Conservation (phyloP, 2,113 vertebrate genomes). For the human (Homo sapiens) region DNA sequence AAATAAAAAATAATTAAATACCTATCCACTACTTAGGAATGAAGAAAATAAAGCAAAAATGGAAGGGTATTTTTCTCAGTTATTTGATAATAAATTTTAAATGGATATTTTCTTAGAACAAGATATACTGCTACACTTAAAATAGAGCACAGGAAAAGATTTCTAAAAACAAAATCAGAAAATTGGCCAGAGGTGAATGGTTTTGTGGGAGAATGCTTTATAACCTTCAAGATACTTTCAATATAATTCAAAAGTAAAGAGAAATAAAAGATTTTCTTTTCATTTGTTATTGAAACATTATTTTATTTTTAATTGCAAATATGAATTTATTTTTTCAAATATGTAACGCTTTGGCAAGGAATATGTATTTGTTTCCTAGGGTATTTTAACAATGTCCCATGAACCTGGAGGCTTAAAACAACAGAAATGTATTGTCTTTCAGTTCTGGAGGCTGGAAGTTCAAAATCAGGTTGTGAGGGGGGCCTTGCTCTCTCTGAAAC, state of each 20-base stretch:
- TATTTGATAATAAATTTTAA: background rate
- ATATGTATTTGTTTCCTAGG: too few relatives aligned
- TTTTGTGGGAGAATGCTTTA: background rate
- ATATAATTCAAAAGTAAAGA: background rate
- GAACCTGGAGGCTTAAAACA: too few relatives aligned
- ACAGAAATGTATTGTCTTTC: too few relatives aligned
- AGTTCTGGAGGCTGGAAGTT: background rate
- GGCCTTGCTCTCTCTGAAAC: background rate
- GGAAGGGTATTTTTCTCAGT: background rate
- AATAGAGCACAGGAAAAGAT: background rate
- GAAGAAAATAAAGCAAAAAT: background rate
- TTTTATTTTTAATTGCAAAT: background rate
- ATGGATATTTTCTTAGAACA: background rate
- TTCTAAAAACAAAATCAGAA: background rate
- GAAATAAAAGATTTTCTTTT: background rate
- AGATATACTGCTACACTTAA: background rate
- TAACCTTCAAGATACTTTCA: background rate
- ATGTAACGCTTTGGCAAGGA: background rate
- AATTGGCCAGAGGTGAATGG: background rate
- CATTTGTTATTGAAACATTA: background rate
- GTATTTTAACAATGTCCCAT: too few relatives aligned
- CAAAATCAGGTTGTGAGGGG: background rate
- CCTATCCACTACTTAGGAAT: background rate
- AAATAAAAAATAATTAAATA: background rate
- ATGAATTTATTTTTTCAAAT: background rate